Base-by-base conservation (phyloP, 2,888 invertebrate species). In the Isoperla grammatica region DNA sequence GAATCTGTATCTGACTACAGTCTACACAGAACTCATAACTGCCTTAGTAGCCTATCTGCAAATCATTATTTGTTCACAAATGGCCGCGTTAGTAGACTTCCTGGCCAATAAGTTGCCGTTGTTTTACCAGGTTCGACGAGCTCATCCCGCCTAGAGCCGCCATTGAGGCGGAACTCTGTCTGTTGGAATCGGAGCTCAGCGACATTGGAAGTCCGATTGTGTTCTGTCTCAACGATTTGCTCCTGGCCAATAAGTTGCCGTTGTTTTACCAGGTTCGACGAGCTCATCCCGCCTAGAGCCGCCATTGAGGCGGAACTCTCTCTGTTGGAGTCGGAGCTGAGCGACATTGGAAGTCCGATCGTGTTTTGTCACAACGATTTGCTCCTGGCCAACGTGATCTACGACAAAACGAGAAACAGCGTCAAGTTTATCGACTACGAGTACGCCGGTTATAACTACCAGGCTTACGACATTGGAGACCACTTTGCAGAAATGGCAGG, bases 331-430 rank as follows among this genome's bases (percentile, higher is more conserved):
- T 76, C 76, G 53, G 79, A 78, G 66, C 78, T 94, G 70, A 78
- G 77, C 64, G 76, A 79, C 70, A 74, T 85, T 46, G 76, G 81
- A 67, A 90, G 84, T 79, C 89, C 90, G 42, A 75, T 95, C 65
- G 96, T 95, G 62, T 96, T 96, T 79, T 88, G 91, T 74, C 99
- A 99, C 80, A 99, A 99, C 78, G 99, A 99, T 81, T 83, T 97
- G 65, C 82, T 99, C 69, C 81, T 98, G 71, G 93, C 89, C 70
- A 99, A 99, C 78, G 86, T 99, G 65, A 85, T 99, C 68, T 89
- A 89, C 76, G 86, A 93, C 71, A 64, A 67, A 8, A 75, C 76
- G 61, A 76, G 81, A 67, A 79, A 83, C 67, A 79, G 77, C 60
- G 86, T 96, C 49, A 86, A 87, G 50, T 97, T 99, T 74, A 98